Evolutionary conservation across 2,797 vertebrate genomes (phyloP), one percentile per base, ranked within the genome.

Genomic region (Sebastes oblongus): DNA sequence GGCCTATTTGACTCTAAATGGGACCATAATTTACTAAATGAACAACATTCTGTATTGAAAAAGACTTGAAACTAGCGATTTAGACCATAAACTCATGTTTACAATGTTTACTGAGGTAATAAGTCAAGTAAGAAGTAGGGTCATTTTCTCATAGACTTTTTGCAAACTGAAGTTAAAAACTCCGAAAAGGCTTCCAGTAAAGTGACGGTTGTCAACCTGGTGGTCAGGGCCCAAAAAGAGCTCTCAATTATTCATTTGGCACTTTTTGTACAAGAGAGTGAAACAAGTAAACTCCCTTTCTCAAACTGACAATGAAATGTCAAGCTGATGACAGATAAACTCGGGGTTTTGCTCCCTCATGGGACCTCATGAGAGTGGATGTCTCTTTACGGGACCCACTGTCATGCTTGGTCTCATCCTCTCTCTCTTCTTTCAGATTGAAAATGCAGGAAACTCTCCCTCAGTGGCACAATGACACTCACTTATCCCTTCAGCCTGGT

Each of bases 241-340:
- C 24, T 56, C 54, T 86, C 6, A 59, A 83, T 88, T 76, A 86
- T 90, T 89, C 2, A 89, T 62, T 34, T 11, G 18, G 42, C n/a
- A 66, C 56, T 83, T 83, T 86, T 78, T 32, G 3, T 39, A 71
- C 36, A 66, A 36, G 12, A 78, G 4, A 71, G 34, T 13, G 7
- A 16, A 75, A 80, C 60, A 60, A 68, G 59, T 52, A 27, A 71
- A 65, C 32, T 52, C 64, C 46, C 56, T 62, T 24, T n/a, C 32
- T 42, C 29, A 66, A 55, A 42, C 27, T 42, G 42, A 84, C 50
- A 61, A n/a, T 50, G 20, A 12, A 79, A 56, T 75, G 52, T 78
- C 52, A 55, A 10, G 18, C 64, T 56, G 66, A 66, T 50, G 59
- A 22, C 18, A 55, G 32, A 46, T 52, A 74, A 46, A 52, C 34